Evolutionary conservation across 1,140 invertebrate genomes (phyloP), one percentile per base, ranked within the genome.

Genomic region (Teleopsis dalmanni): DNA sequence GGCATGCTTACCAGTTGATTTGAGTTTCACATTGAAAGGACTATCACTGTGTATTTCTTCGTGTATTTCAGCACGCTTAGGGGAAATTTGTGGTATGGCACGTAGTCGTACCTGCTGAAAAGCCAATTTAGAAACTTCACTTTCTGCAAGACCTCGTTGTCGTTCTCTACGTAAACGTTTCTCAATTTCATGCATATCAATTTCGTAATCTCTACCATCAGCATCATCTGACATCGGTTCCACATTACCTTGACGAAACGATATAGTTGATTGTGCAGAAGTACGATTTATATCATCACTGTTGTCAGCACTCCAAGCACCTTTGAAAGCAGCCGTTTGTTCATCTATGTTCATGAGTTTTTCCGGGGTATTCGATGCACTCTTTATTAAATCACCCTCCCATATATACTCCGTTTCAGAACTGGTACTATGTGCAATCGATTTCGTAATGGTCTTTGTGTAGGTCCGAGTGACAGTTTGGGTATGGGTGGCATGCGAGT

Each of bases 181-280:
- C 57, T 82, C 81, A 53, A 82, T 76, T 37, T 80, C 78, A 33
- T 76, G 74, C 8, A 81, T 78, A 60, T 81, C 70, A 18, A 76
- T 67, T 16, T 69, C 62, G 34, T 67, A 66, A 2, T 58, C n/a
- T n/a, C n/a, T 57, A 61, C 60, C 63, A 41, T 62, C 58, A 25
- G 50, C 68, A 22, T 72, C 70, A 11, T 8, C 8, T 16, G 35
- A 13, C 7, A 16, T 16, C 43, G 6, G 18, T 41, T 34, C 29
- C 52, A 35, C 18, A 33, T 35, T 23, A 26, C 23, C 45, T 8
- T 14, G 9, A n/a, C 57, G 56, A 36, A 62, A 41, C 11, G 62
- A 56, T 29, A 62, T 59, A 16, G 59, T 16, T 47, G 38, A 49
- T 42, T 52, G 51, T 8, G 61, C 61, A 14, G 61, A 55, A 4